phyloP scores from a whole-genome alignment of 2,113 vertebrate species.

The Spea multiplicata region DNA sequence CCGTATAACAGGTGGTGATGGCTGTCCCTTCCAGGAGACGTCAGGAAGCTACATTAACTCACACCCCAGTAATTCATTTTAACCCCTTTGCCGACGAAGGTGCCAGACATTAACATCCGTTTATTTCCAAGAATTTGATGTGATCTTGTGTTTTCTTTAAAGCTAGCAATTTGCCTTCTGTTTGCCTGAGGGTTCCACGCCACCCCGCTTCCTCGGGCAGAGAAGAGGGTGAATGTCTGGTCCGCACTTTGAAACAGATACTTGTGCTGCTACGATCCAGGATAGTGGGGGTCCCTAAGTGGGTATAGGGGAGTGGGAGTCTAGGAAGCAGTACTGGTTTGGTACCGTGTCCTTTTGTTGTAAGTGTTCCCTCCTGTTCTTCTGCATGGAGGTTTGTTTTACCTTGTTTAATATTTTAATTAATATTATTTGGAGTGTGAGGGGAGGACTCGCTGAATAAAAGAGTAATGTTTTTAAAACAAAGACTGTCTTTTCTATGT shows the following conservation, averaged over 20 bases:
- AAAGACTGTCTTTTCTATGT: slow-evolving; percentile 29
- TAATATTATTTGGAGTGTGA: slow-evolving; percentile 60
- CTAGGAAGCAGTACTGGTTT: slow-evolving; percentile 11
- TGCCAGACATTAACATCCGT: slow-evolving; percentile 1
- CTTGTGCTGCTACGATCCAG: slow-evolving; percentile 25
- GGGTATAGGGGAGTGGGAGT: not conserved
- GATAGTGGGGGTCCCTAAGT: not conserved
- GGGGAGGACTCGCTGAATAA: slow-evolving; percentile 72
- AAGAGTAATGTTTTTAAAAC: slow-evolving; percentile 74
- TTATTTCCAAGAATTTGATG: slow-evolving; percentile 17
- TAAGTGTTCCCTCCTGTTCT: slow-evolving; percentile 87
- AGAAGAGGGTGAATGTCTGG: not conserved
- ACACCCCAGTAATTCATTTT: not conserved
- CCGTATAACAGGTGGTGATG: not conserved
- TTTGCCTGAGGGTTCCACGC: not conserved
- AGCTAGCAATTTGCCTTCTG: slow-evolving; percentile 21
- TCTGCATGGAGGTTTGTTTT: slow-evolving; percentile 72
- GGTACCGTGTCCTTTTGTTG: slow-evolving; percentile 49
- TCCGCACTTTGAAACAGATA: slow-evolving; percentile 20
- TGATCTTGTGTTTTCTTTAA: slow-evolving; percentile 17
- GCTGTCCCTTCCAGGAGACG: not conserved
- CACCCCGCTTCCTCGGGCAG: not conserved
- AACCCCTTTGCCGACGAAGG: slow-evolving; percentile 3
- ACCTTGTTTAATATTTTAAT: slow-evolving; percentile 80
- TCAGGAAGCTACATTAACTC: not conserved